Evolutionary conservation across 1,140 invertebrate species (phyloP).

Genomic region (Drosophila ohnishii): DNA sequence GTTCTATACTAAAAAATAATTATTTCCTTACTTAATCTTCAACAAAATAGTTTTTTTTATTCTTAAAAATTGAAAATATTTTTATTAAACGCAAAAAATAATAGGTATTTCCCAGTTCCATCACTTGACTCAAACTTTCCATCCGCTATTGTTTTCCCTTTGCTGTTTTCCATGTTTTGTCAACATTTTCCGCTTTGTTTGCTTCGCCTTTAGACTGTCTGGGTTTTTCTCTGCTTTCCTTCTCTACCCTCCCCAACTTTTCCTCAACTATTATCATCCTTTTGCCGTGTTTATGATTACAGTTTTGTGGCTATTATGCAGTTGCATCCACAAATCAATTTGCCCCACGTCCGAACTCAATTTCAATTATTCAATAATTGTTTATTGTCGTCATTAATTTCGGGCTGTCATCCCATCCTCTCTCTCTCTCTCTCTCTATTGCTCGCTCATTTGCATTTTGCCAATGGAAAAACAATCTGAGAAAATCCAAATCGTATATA

Average conservation of each 20-base stretch:
- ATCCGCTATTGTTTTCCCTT: background rate
- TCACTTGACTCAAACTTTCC: background rate
- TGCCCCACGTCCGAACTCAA: constrained; percentile 12
- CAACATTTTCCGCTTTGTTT: constrained; percentile 60
- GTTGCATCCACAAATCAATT: constrained; percentile 50
- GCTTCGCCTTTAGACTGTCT: constrained; percentile 9
- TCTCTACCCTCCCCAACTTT: constrained; percentile 13
- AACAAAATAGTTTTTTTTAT: background rate
- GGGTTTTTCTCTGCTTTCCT: constrained; percentile 25
- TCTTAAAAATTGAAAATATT: background rate
- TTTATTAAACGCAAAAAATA: background rate
- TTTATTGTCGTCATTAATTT: constrained; percentile 58
- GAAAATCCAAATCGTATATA: constrained; percentile 31
- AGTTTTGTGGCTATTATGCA: constrained; percentile 30
- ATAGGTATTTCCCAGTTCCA: background rate
- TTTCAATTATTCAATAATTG: constrained; percentile 59
- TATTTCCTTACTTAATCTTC: background rate
- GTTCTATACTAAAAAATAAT: background rate
- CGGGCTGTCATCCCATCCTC: constrained; percentile 25
- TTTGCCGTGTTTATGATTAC: constrained; percentile 21
- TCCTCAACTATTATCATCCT: constrained; percentile 10
- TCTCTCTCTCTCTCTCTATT: background rate
- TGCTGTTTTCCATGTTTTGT: constrained; percentile 58
- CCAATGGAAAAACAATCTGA: constrained; percentile 24
- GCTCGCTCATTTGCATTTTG: constrained; percentile 34